These are phyloP conservation scores for Berghia stephanieae DNA, from an alignment of 1,140 invertebrate species.

Conservation along the genomic window DNA sequence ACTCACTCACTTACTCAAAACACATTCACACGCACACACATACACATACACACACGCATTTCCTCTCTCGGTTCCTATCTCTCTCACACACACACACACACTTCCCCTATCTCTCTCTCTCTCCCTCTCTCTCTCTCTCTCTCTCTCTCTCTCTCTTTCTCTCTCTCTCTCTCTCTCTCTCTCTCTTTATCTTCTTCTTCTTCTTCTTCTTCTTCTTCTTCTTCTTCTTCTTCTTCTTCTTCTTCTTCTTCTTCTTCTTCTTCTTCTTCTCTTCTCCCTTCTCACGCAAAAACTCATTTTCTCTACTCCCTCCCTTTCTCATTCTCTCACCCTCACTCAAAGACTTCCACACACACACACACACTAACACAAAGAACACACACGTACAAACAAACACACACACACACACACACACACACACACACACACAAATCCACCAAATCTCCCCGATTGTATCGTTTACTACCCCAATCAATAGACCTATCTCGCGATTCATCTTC, in stretches of 20 bases:
- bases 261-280: neutral
- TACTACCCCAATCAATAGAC: no score
- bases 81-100: neutral
- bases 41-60: neutral
- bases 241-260: neutral
- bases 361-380: no score
- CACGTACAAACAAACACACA: no score
- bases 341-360: no score
- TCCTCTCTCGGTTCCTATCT: neutral
- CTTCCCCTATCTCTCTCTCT: neutral
- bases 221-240: neutral
- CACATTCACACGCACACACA: neutral
- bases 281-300: no score
- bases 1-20: neutral
- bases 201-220: neutral
- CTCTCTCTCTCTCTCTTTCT: conserved; percentile 20
- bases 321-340: no score
- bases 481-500: no score
- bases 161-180: conserved; percentile 23
- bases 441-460: no score
- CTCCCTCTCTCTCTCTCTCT: neutral
- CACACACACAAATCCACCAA: no score
- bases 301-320: no score
- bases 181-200: neutral
- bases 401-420: no score